A percentile compares a stretch with the other conserved stretches of the same genome.
Evolutionary conservation across 2,113 vertebrate genomes (phyloP).

Genomic region (Pelobates fuscus): DNA sequence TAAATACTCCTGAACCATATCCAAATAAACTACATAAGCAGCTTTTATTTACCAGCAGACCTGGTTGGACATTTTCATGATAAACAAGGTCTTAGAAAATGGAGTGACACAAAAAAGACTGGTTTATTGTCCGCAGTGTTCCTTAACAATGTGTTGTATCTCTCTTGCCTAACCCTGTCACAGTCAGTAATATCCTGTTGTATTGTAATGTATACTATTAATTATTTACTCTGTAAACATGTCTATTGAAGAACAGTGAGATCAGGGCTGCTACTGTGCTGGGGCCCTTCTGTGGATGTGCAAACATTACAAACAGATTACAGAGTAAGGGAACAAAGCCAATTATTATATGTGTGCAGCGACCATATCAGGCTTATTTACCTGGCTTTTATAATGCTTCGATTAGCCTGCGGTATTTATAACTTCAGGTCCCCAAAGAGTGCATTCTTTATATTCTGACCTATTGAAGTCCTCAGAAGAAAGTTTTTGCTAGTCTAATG

Average conservation of each 20-base stretch:
- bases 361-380: background rate
- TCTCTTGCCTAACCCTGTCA: background rate
- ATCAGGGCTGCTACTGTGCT: conserved; percentile 16
- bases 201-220: conserved; percentile 19
- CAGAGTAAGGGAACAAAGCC: conserved; percentile 5
- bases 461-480: too few relatives aligned
- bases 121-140: conserved; percentile 18
- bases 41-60: background rate
- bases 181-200: conserved; percentile 40
- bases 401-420: background rate
- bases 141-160: background rate
- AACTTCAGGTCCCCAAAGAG: background rate
- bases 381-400: background rate
- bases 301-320: conserved; percentile 32
- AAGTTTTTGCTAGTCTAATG: too few relatives aligned
- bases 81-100: background rate
- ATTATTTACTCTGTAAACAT: conserved; percentile 42
- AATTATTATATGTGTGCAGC: conserved; percentile 18
- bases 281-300: conserved; percentile 23
- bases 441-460: too few relatives aligned
- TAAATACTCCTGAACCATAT: too few relatives aligned
- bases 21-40: background rate
- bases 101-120: background rate
- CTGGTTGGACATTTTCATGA: background rate
- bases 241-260: conserved; percentile 2